A percentile compares a stretch with the other conserved stretches of the same genome.
These are phyloP conservation scores for Sebastes minor DNA, from an alignment of 2,797 vertebrate genomes.

Conservation along the genomic window DNA sequence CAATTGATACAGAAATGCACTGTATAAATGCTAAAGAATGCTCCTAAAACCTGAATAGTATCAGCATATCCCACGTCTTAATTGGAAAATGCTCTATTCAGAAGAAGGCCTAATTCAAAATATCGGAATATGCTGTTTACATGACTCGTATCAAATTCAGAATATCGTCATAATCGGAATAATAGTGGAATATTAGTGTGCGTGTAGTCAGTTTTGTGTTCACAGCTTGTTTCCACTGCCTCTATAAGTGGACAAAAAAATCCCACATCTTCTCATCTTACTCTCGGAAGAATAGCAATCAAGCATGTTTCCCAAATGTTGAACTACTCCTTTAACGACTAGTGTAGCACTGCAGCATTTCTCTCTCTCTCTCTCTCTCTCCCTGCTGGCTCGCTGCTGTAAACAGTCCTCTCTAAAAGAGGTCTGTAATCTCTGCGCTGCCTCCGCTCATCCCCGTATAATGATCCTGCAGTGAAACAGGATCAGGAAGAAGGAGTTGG, in stretches of 20 bases:
- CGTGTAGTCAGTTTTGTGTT: neutral
- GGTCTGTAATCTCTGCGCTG: conserved; percentile 18
- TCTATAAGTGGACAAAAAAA: neutral
- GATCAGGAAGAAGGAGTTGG: conserved; percentile 57
- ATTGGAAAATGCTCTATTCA: too few relatives aligned
- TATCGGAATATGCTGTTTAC: too few relatives aligned
- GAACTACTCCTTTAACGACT: neutral
- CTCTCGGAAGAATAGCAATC: neutral
- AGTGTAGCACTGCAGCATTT: neutral
- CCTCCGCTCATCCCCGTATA: conserved; percentile 26
- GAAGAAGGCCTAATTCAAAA: too few relatives aligned
- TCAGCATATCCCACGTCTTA: too few relatives aligned
- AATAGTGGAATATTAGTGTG: too few relatives aligned
- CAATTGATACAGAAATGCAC: too few relatives aligned
- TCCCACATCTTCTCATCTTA: neutral
- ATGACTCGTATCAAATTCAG: too few relatives aligned
- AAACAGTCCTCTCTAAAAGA: conserved; percentile 29
- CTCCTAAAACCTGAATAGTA: too few relatives aligned
- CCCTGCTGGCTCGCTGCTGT: neutral
- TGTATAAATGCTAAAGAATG: too few relatives aligned
- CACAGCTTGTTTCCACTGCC: neutral
- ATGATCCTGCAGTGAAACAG: conserved; percentile 61
- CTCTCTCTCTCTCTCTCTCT: neutral
- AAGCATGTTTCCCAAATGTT: neutral
- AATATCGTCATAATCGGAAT: too few relatives aligned